These are phyloP conservation scores for Himalopsyche japonica DNA, from an alignment of 2,888 invertebrate genomes.

Conservation along the genomic window DNA sequence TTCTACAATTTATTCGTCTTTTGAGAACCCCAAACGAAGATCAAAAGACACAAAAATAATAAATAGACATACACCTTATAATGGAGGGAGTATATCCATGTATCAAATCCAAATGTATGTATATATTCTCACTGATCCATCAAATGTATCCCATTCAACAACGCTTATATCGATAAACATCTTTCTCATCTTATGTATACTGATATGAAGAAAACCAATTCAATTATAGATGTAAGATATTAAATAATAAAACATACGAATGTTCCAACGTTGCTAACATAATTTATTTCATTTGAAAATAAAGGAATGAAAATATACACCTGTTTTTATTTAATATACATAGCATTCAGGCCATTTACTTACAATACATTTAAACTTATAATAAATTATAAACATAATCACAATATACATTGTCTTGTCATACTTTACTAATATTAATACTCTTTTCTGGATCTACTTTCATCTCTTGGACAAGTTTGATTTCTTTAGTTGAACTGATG, in stretches of 20 bases:
- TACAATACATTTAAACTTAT: conserved; percentile 24
- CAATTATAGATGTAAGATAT: no score
- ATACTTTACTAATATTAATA: not conserved
- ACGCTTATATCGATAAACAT: no score
- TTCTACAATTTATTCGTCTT: no score
- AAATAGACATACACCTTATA: no score
- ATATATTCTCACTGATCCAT: no score
- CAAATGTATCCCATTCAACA: no score
- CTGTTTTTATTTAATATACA: not conserved
- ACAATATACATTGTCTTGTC: not conserved
- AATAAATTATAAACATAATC: conserved; percentile 16
- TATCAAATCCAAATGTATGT: no score
- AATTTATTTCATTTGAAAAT: not conserved
- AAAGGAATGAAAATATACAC: not conserved
- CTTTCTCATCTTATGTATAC: no score
- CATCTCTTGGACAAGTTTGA: not conserved
- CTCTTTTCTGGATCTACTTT: not conserved
- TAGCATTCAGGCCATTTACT: not conserved
- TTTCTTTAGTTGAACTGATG: not conserved
- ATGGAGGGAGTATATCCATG: no score
- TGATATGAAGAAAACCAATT: no score
- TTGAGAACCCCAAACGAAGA: no score
- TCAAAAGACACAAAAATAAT: no score
- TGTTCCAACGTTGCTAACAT: not conserved
- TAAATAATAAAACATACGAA: not conserved